Evolutionary conservation across 2,113 vertebrate genomes (phyloP).

Genomic region (Melanostigma gelatinosum): DNA sequence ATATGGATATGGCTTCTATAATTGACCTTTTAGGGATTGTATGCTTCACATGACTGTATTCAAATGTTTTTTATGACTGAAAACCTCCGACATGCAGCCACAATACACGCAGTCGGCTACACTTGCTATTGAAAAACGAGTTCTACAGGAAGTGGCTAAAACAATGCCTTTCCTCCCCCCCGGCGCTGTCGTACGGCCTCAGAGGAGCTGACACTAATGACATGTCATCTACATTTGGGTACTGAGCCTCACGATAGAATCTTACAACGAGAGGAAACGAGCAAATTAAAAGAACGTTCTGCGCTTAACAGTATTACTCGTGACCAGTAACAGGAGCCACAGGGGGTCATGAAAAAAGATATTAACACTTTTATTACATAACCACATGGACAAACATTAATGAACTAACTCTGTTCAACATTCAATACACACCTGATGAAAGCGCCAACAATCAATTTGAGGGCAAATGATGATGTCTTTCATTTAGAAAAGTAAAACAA

Average conservation of each 20-base stretch:
- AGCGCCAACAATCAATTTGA: not conserved
- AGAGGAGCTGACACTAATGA: slow-evolving; percentile 47
- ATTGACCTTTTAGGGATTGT: not conserved
- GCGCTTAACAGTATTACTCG: not conserved
- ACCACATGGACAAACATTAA: not conserved
- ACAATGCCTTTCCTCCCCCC: slow-evolving; percentile 61
- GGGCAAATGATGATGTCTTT: not conserved
- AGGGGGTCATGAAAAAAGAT: not conserved
- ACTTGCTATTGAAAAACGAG: slow-evolving; percentile 69
- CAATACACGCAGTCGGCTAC: slow-evolving; percentile 17
- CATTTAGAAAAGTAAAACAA: not conserved
- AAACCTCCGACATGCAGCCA: slow-evolving; percentile 22
- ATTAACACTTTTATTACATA: slow-evolving; percentile 1
- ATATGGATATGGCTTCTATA: not conserved
- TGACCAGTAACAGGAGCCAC: not conserved
- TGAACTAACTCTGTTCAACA: not conserved
- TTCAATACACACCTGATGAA: not conserved
- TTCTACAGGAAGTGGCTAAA: slow-evolving; percentile 76
- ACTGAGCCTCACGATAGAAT: slow-evolving; percentile 6
- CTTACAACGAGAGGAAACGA: not conserved
- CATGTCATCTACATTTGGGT: slow-evolving; percentile 46
- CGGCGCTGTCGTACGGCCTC: slow-evolving; percentile 37
- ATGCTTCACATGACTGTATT: not conserved
- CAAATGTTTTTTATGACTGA: not conserved
- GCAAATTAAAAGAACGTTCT: not conserved